Evolutionary conservation across 1,140 invertebrate species (phyloP).

Genomic region (Drosophila quadrilineata): DNA sequence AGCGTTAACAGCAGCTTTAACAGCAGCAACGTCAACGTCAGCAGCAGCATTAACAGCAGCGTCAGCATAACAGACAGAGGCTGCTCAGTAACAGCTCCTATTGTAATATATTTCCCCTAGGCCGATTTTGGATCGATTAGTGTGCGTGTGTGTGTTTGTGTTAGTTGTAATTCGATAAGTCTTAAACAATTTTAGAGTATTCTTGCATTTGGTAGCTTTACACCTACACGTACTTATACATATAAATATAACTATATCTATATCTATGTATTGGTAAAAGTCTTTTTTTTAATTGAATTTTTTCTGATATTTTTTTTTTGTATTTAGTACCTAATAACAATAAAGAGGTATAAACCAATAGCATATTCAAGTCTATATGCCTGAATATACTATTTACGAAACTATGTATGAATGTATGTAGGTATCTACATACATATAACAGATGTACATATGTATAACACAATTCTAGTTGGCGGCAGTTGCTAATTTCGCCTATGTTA

Average conservation of each 20-base stretch:
- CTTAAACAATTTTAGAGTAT: conserved; percentile 59
- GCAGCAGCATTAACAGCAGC: background rate
- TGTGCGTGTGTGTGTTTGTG: conserved; percentile 10
- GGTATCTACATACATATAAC: background rate
- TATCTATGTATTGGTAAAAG: conserved; percentile 21
- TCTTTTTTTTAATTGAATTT: conserved; percentile 16
- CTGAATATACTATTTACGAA: no score
- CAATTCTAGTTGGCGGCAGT: no score
- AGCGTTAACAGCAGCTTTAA: background rate
- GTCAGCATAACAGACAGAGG: background rate
- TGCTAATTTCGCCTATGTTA: no score
- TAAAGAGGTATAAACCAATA: no score
- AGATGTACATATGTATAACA: no score
- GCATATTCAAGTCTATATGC: no score
- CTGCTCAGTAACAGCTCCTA: conserved; percentile 30
- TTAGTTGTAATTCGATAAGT: no score
- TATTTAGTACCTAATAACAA: no score
- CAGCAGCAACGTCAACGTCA: background rate
- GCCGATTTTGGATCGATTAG: conserved; percentile 5
- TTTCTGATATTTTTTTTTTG: conserved; percentile 4
- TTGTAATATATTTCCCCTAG: conserved; percentile 62
- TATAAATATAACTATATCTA: no score
- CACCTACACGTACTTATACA: conserved; percentile 30
- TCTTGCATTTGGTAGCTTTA: conserved; percentile 72
- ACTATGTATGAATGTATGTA: background rate